Evolutionary conservation across 1,140 invertebrate genomes (phyloP).

Genomic region (Ceratosolen fusciceps): DNA sequence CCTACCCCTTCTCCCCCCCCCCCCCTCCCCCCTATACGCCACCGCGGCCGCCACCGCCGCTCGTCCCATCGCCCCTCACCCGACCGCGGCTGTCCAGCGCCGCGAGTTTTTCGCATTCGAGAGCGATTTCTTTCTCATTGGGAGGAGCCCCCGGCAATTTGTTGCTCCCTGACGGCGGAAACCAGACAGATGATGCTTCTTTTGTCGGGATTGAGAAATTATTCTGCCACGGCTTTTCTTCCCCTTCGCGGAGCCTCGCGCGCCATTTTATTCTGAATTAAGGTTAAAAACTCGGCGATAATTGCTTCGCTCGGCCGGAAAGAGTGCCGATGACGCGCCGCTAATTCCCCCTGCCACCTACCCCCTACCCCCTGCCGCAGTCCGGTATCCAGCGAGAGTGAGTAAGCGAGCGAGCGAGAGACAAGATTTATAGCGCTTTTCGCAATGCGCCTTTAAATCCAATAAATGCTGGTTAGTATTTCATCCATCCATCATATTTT

Average conservation of each 20-base stretch:
- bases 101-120: not conserved
- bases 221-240: not conserved
- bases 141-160: constrained; percentile 19
- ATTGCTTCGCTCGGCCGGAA: constrained; percentile 18
- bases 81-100: not conserved
- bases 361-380: no score
- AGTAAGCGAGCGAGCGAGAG: no score
- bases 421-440: constrained; percentile 1
- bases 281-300: not conserved
- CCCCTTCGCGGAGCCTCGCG: not conserved
- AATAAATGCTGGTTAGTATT: constrained; percentile 23
- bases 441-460: constrained; percentile 6
- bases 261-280: constrained; percentile 26
- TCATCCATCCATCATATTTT: constrained; percentile 16
- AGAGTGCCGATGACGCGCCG: not conserved
- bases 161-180: constrained; percentile 1
- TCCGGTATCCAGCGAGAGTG: no score
- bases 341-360: no score
- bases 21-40: not conserved
- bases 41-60: no score
- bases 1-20: not conserved
- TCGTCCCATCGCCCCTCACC: not conserved
- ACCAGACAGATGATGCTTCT: constrained; percentile 7
- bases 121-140: constrained; percentile 18
- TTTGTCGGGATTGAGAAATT: constrained; percentile 10